These are phyloP conservation scores for Semicossyphus pulcher DNA, from an alignment of 2,113 vertebrate species.

Conservation along the genomic window DNA sequence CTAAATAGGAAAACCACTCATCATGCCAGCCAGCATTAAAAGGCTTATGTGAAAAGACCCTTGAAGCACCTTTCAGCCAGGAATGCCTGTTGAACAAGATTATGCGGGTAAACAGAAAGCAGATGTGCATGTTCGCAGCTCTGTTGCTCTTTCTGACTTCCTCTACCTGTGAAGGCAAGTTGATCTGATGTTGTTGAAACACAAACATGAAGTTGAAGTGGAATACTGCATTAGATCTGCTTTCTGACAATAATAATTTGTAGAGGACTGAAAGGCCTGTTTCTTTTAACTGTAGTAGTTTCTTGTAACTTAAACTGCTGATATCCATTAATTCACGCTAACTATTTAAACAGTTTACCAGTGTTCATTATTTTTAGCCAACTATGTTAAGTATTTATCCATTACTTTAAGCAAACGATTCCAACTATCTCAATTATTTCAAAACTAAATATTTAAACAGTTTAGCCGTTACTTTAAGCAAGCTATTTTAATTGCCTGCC, in stretches of 20 bases:
- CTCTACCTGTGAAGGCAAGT: slow-evolving; percentile 23
- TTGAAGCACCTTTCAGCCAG: slow-evolving; percentile 62
- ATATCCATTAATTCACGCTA: neutral
- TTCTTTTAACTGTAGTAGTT: no score
- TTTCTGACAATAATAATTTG: slow-evolving; percentile 4
- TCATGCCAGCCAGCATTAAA: slow-evolving; percentile 65
- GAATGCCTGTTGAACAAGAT: slow-evolving; percentile 65
- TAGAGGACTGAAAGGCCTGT: neutral
- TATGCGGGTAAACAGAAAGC: slow-evolving; percentile 69
- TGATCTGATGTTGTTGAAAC: slow-evolving; percentile 21
- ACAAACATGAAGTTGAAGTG: slow-evolving; percentile 55
- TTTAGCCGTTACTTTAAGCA: no score
- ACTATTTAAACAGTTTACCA: neutral
- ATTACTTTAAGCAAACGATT: neutral
- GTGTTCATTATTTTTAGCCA: no score
- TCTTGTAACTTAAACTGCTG: no score
- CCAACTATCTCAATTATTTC: no score
- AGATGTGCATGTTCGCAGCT: slow-evolving; percentile 62
- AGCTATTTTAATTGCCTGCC: no score
- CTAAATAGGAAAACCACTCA: slow-evolving; percentile 68
- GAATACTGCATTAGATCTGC: slow-evolving; percentile 1
- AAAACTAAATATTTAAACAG: no score
- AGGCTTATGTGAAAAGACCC: slow-evolving; percentile 54
- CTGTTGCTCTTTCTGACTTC: slow-evolving; percentile 40
- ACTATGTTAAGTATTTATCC: no score